Evolutionary conservation across 2,797 vertebrate species (phyloP).

Genomic region (Buphagus erythrorhynchus): DNA sequence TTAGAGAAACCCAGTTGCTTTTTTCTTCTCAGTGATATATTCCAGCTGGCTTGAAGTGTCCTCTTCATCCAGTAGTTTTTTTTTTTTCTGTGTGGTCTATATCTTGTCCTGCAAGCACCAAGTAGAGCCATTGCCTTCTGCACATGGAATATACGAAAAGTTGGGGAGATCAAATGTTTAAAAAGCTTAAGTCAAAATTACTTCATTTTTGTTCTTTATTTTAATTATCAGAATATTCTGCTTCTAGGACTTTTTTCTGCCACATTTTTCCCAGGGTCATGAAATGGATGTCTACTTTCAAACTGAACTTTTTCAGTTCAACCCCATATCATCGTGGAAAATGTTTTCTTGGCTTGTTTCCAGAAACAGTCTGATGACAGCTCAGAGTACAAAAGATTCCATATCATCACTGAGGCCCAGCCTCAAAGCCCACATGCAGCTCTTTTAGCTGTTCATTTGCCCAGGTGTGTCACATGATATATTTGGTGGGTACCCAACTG

Average conservation of each 20-base stretch:
- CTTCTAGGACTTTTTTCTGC: neutral
- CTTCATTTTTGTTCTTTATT: neutral
- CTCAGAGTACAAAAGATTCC: neutral
- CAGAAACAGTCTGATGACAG: neutral
- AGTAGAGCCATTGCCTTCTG: neutral
- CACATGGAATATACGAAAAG: neutral
- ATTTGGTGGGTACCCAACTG: neutral
- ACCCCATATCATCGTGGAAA: neutral
- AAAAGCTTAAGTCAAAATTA: neutral
- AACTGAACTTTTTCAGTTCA: neutral
- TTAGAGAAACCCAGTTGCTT: neutral
- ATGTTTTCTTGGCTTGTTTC: neutral
- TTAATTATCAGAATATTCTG: neutral
- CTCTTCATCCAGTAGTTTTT: neutral
- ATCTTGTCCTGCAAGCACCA: neutral
- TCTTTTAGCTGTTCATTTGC: neutral
- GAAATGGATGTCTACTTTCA: neutral
- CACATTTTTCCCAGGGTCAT: neutral
- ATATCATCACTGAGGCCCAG: neutral
- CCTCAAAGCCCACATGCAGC: neutral
- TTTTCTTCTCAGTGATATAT: neutral
- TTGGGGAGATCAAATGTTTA: neutral
- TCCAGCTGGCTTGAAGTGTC: neutral
- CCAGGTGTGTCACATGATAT: rapidly evolving
- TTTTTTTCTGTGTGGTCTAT: neutral